A percentile compares a stretch with the other conserved stretches of the same genome.
These are phyloP conservation scores for Idaea biselata DNA, from an alignment of 2,888 invertebrate genomes.

Conservation along the genomic window DNA sequence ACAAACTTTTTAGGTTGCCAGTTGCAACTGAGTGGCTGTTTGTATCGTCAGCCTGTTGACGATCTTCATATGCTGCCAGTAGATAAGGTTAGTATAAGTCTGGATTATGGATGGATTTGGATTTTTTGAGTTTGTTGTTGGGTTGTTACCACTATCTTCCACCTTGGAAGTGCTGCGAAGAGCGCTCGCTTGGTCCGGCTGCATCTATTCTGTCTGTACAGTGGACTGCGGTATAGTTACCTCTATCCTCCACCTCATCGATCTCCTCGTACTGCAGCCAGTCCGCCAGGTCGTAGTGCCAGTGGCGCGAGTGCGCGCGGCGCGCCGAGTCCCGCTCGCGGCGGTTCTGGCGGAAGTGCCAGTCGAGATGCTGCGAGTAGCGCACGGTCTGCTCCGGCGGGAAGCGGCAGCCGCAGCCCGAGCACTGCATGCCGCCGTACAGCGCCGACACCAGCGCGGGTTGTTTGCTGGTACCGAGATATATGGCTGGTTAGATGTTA, in stretches of 20 bases:
- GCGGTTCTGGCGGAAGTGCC: constrained; percentile 98
- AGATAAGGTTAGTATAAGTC: no score
- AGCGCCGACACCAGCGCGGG: constrained; percentile 84
- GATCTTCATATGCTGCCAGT: no score
- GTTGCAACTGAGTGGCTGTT: no score
- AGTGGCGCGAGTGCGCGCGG: constrained; percentile 90
- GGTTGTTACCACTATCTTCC: no score
- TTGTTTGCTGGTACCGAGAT: constrained; percentile 81
- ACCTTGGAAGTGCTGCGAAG: no score
- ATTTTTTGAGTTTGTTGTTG: no score
- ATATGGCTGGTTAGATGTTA: neutral
- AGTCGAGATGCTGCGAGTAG: constrained; percentile 97
- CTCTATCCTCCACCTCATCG: constrained; percentile 93
- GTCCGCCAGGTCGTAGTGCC: constrained; percentile 94
- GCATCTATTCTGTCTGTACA: no score
- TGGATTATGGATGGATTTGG: no score
- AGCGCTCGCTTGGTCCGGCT: no score
- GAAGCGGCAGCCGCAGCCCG: constrained; percentile 97
- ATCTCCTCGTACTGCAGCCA: constrained; percentile 98
- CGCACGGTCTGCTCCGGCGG: constrained; percentile 92
- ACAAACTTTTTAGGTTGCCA: no score
- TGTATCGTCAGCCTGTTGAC: no score
- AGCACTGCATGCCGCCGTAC: constrained; percentile 97
- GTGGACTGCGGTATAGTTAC: constrained; percentile 69
- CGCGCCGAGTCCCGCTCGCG: constrained; percentile 91